Evolutionary conservation across 2,888 invertebrate genomes (phyloP).

Genomic region (Nemoura dubitans): DNA sequence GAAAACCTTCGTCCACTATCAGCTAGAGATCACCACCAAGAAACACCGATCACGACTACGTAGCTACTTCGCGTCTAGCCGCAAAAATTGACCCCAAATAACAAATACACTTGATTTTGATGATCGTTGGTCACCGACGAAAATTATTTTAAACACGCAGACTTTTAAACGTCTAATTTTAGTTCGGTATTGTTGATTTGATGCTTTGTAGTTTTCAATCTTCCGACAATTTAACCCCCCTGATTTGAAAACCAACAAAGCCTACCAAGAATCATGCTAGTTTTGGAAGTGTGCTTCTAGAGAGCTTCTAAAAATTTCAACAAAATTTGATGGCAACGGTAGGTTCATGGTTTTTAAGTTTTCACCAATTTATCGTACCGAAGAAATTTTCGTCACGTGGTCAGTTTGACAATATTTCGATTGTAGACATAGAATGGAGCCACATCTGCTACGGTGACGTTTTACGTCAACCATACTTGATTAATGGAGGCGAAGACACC

Average conservation of each 20-base stretch:
- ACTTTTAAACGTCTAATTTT: not conserved
- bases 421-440: no score
- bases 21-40: not conserved
- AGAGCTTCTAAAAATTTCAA: not conserved
- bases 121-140: not conserved
- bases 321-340: not conserved
- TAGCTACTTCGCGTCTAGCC: not conserved
- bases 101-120: not conserved
- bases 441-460: no score
- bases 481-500: no score
- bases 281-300: not conserved
- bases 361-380: no score
- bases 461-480: no score
- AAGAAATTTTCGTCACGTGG: no score
- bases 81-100: not conserved
- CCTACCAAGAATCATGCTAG: not conserved
- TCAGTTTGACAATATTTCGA: no score
- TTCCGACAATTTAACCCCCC: not conserved
- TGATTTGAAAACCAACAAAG: not conserved
- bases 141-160: slow-evolving; percentile 13
- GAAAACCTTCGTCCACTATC: not conserved
- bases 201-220: not conserved
- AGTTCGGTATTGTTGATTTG: not conserved
- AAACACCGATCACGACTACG: not conserved
- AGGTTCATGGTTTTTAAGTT: no score